Conservation (phyloP, 2,797 vertebrate genomes). For the Scleropages formosus region DNA sequence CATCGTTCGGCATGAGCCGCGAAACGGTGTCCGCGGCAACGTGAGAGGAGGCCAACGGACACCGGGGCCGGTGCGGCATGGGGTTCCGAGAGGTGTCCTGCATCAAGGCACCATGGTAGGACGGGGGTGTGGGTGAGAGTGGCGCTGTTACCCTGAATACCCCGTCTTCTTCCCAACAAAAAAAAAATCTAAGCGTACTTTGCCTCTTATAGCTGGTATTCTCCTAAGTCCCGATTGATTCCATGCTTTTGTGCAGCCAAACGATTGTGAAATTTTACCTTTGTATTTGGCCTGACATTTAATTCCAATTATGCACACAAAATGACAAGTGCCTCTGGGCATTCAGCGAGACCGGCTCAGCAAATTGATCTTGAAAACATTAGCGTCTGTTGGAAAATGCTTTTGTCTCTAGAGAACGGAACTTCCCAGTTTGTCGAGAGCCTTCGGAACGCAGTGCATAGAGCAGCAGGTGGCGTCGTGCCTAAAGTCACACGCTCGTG, state of each 20-base stretch:
- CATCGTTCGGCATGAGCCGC: too few relatives aligned
- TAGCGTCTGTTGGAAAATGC: neutral
- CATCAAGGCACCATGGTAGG: too few relatives aligned
- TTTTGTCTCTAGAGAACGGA: neutral
- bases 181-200: neutral
- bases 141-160: too few relatives aligned
- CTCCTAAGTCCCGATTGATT: neutral
- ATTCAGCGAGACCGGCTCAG: constrained; percentile 45
- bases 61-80: too few relatives aligned
- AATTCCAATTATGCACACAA: constrained; percentile 48
- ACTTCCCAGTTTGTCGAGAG: constrained; percentile 1
- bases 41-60: too few relatives aligned
- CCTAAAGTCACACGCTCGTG: neutral
- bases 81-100: too few relatives aligned
- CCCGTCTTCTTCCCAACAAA: neutral
- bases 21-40: too few relatives aligned
- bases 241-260: constrained; percentile 26
- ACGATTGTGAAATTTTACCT: constrained; percentile 25
- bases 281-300: constrained; percentile 43
- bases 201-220: constrained; percentile 11
- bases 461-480: neutral
- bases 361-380: constrained; percentile 30
- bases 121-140: too few relatives aligned
- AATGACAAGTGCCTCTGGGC: constrained; percentile 44
- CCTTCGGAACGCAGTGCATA: neutral